Evolutionary conservation across 2,113 vertebrate species (phyloP).

Genomic region (Silurus meridionalis): DNA sequence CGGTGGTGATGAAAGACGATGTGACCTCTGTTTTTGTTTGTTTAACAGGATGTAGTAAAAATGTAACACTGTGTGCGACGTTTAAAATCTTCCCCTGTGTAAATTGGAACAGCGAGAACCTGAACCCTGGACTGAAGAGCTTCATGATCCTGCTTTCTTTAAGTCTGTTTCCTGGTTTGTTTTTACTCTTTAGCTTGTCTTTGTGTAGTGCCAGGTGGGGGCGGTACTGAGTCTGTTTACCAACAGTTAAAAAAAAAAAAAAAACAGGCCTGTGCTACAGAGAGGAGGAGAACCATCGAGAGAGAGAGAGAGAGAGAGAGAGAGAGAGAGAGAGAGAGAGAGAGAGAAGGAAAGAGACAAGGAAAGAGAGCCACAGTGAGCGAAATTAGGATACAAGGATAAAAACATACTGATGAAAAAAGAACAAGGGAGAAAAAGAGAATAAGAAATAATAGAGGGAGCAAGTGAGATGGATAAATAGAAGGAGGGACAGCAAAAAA

Average conservation of each 20-base stretch:
- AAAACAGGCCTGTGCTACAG: constrained; percentile 40
- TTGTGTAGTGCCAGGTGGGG: constrained; percentile 25
- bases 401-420: neutral
- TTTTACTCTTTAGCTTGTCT: constrained; percentile 3
- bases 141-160: constrained; percentile 28
- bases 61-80: constrained; percentile 28
- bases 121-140: neutral
- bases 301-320: neutral
- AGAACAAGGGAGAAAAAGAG: constrained; percentile 36
- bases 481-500: constrained; percentile 6
- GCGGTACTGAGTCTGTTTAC: constrained; percentile 36
- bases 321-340: neutral
- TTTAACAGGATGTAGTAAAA: constrained; percentile 21
- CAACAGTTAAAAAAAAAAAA: constrained; percentile 27
- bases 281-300: constrained; percentile 7
- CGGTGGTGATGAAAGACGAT: neutral
- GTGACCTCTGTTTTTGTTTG: neutral
- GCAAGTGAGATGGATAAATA: neutral
- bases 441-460: neutral
- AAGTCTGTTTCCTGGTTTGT: constrained; percentile 15
- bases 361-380: neutral
- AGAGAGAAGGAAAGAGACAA: neutral
- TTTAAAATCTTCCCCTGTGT: constrained; percentile 11
- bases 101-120: constrained; percentile 5
- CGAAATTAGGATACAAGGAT: neutral